Percentiles rank a stretch among this genome's conserved stretches.
phyloP scores from a whole-genome alignment of 37 sponge, comb jelly and placozoan genomes.

The Eunapius fragilis region DNA sequence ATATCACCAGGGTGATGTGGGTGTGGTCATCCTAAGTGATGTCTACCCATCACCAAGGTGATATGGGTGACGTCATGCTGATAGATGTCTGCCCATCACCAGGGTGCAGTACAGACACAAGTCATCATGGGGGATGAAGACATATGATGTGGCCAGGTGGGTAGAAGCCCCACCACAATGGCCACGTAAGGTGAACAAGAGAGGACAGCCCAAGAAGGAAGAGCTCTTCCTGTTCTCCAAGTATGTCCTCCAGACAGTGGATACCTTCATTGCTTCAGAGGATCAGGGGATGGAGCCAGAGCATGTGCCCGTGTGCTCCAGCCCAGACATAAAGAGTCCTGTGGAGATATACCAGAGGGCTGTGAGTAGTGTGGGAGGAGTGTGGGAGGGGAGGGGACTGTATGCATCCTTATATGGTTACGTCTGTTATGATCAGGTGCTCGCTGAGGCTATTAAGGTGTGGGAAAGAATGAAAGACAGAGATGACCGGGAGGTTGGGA shows the following conservation, averaged over 20 bases:
- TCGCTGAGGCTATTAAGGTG: neutral
- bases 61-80: no score
- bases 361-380: no score
- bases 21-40: no score
- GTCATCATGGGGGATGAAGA: neutral
- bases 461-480: slow-evolving; percentile 11
- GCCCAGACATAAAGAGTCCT: no score
- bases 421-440: neutral
- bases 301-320: no score
- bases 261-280: slow-evolving; percentile 8
- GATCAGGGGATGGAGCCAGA: neutral
- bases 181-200: neutral
- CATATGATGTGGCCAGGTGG: slow-evolving; percentile 1
- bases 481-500: neutral
- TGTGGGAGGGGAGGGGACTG: neutral
- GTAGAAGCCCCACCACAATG: neutral
- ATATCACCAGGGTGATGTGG: no score
- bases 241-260: slow-evolving; percentile 2
- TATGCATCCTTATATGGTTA: neutral
- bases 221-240: neutral
- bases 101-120: neutral
- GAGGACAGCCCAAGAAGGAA: neutral
- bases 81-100: no score
- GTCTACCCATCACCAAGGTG: no score
- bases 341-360: neutral